Base-by-base conservation (phyloP, 2,888 invertebrate genomes). In the Ormyrus pomaceus region DNA sequence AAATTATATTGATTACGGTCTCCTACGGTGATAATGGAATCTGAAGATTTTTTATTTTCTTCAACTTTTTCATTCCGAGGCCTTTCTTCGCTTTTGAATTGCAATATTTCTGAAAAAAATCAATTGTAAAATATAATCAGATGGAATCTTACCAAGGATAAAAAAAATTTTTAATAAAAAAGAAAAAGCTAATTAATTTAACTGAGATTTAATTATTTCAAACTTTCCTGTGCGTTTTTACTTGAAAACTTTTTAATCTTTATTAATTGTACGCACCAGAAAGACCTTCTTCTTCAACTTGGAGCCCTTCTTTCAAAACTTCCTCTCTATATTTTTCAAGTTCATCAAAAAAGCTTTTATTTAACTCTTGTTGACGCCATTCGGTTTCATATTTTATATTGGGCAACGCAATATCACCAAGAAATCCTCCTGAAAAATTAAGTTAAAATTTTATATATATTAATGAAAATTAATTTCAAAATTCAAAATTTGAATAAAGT, bases 391-490 rank as follows among this genome's bases (percentile, higher is more conserved):
- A 92, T 80, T 91, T 87, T 48, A 91, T 88, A 85, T 94, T 94
- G 55, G 96, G 94, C 83, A 97, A 91, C 0, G 97, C 96, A 82
- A 97, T 96, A 90, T 97, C 97, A 0, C 96, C 96, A 92, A 95
- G 92, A 88, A 96, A 96, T 75, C 94, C 94, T 86, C 93, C 97
- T 97, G 92, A n/a, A 77, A 72, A n/a, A 34, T 10, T 46, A 45
- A 53, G 10, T 34, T 34, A 34, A 34, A 34, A 4, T 34, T 34
- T 34, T 4, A 34, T 34, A 34, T 34, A 34, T 4, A 34, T 34
- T 34, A 34, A 34, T 34, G 34, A 34, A 34, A 34, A 4, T 34
- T 34, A 34, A 34, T 4, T 34, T 34, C 4, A 34, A 34, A 4
- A 34, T 34, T 4, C 2, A 34, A 34, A 34, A 34, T 34, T 4